Conservation (phyloP, 1,140 invertebrate species). For the Penaeus japonicus region DNA sequence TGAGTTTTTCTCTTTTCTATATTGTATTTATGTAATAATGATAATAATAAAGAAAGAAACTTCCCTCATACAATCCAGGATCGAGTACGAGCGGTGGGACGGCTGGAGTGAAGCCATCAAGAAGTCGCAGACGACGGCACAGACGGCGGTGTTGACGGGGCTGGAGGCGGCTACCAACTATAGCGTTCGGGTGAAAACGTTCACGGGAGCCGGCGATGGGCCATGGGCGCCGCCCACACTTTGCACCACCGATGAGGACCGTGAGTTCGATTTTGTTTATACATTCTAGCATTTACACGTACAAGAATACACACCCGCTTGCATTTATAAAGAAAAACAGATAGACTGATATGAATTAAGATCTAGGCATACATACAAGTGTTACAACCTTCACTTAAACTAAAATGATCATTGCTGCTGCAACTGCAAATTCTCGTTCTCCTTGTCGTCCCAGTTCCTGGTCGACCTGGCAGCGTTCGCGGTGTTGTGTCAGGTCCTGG, state of each 20-base stretch:
- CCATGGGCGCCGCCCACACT: constrained; percentile 66
- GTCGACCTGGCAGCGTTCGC: constrained; percentile 65
- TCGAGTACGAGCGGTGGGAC: constrained; percentile 62
- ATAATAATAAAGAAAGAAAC: too few relatives aligned
- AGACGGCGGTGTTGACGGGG: constrained; percentile 62
- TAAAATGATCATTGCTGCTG: neutral
- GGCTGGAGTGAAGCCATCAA: constrained; percentile 45
- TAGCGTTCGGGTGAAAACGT: constrained; percentile 68
- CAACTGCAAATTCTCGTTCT: neutral
- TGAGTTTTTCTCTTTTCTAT: too few relatives aligned
- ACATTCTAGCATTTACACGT: too few relatives aligned
- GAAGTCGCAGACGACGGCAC: constrained; percentile 35
- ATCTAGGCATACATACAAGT: neutral
- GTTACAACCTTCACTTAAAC: too few relatives aligned
- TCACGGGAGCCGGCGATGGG: constrained; percentile 69
- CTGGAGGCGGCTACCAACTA: constrained; percentile 69
- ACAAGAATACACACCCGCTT: neutral
- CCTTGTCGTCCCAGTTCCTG: constrained; percentile 63
- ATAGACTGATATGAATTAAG: neutral
- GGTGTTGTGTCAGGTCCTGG: constrained; percentile 63
- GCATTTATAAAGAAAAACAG: neutral
- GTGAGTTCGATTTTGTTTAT: constrained; percentile 61
- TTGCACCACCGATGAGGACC: constrained; percentile 66
- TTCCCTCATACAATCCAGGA: neutral
- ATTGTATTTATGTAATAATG: too few relatives aligned